phyloP scores from a whole-genome alignment of 64 coral and sea anemone genomes.

The Trachythela sp. region DNA sequence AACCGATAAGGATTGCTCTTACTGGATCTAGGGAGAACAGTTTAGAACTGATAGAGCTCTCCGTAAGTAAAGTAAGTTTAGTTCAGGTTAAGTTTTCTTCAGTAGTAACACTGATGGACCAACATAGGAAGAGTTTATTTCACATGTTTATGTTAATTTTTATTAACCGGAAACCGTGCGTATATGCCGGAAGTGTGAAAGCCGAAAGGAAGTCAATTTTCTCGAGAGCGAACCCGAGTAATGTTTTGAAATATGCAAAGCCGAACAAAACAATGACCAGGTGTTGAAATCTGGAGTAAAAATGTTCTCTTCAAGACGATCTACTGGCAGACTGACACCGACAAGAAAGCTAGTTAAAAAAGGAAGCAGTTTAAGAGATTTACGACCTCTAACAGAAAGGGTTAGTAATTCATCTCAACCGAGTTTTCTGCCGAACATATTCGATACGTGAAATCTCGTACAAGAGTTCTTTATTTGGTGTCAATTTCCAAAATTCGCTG shows the following conservation, averaged over 20 bases:
- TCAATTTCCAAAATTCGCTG: conserved; percentile 10
- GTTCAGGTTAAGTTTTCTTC: too few relatives aligned
- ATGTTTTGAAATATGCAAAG: background rate
- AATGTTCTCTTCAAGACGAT: conserved; percentile 6
- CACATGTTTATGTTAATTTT: background rate
- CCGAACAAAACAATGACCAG: background rate
- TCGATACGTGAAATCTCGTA: background rate
- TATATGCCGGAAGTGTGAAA: background rate
- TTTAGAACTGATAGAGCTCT: too few relatives aligned
- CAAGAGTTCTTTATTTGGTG: background rate
- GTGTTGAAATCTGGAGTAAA: background rate
- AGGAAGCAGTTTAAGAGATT: conserved; percentile 87
- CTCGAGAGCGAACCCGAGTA: background rate
- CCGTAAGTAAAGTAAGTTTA: too few relatives aligned
- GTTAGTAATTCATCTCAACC: conserved; percentile 35
- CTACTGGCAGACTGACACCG: conserved; percentile 38
- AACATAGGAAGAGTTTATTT: background rate
- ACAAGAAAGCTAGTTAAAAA: conserved; percentile 92
- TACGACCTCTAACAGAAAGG: conserved; percentile 81
- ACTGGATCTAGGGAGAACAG: too few relatives aligned
- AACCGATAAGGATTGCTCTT: too few relatives aligned
- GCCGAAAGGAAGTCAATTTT: background rate
- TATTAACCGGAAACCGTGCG: background rate
- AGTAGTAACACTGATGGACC: too few relatives aligned
- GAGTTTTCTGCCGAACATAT: background rate